phyloP scores from a whole-genome alignment of 2,888 invertebrate species.

The Eilema depressum region DNA sequence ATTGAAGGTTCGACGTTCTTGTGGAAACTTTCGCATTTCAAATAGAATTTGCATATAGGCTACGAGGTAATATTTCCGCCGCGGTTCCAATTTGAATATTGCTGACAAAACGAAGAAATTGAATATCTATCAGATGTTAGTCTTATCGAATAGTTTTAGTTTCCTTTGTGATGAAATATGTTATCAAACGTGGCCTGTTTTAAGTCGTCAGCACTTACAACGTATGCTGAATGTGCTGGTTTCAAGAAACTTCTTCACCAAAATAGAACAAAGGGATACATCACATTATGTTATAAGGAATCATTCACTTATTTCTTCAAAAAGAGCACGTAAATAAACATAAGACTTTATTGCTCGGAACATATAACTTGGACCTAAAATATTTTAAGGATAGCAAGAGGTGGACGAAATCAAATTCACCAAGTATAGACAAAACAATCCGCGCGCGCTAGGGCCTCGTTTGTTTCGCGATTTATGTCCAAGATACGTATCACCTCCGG shows the following conservation, averaged over 20 bases:
- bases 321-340: not conserved
- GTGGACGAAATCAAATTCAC: no score
- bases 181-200: not conserved
- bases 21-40: conserved; percentile 80
- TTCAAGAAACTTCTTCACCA: conserved; percentile 26
- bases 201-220: not conserved
- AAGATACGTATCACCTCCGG: no score
- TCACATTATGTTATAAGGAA: not conserved
- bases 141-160: conserved; percentile 40
- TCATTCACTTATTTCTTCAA: not conserved
- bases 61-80: conserved; percentile 81
- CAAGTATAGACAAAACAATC: no score
- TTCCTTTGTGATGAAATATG: conserved; percentile 42
- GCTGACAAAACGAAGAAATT: conserved; percentile 72
- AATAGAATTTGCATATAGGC: conserved; percentile 83
- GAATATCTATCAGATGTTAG: conserved; percentile 59
- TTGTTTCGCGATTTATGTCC: no score
- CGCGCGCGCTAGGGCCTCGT: no score
- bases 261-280: not conserved
- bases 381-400: no score
- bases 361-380: no score
- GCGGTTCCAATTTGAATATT: conserved; percentile 77
- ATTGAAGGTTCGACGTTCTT: conserved; percentile 78
- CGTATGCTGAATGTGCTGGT: not conserved
- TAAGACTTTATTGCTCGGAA: no score